These are phyloP conservation scores for Syngnathus scovelli DNA, from an alignment of 2,113 vertebrate species.

Conservation along the genomic window DNA sequence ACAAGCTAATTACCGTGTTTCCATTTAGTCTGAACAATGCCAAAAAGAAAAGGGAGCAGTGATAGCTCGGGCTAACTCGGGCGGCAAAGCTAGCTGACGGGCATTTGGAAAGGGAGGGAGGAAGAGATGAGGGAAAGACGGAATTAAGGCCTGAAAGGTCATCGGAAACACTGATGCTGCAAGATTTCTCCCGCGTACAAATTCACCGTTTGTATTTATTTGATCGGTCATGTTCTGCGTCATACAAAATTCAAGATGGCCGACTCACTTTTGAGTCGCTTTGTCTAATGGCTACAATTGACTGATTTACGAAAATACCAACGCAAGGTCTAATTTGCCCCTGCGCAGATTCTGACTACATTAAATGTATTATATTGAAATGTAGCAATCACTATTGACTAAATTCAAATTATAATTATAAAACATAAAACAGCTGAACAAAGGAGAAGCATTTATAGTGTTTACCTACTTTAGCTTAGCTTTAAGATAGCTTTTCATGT, in stretches of 20 bases:
- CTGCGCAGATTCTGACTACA: too few relatives aligned
- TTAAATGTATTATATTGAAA: too few relatives aligned
- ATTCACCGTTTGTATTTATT: neutral
- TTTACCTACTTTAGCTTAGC: too few relatives aligned
- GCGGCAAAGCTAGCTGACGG: constrained; percentile 50
- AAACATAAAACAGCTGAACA: neutral
- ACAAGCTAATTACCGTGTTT: constrained; percentile 99
- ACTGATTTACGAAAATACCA: too few relatives aligned
- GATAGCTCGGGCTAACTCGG: constrained; percentile 71
- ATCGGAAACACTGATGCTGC: too few relatives aligned
- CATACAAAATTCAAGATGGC: neutral
- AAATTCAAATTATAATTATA: too few relatives aligned
- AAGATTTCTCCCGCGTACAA: neutral
- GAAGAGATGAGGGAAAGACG: neutral
- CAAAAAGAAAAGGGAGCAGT: constrained; percentile 79
- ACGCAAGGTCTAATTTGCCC: too few relatives aligned
- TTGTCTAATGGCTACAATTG: too few relatives aligned
- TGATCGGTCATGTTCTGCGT: neutral
- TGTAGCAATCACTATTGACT: too few relatives aligned
- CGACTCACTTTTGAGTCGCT: neutral
- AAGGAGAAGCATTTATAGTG: neutral
- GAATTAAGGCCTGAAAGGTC: neutral
- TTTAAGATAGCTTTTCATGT: too few relatives aligned
- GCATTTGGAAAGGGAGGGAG: constrained; percentile 28
- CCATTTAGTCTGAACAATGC: constrained; percentile 99